These are phyloP conservation scores for Rhodeus uyekii DNA, from an alignment of 2,797 vertebrate genomes.

Conservation along the genomic window DNA sequence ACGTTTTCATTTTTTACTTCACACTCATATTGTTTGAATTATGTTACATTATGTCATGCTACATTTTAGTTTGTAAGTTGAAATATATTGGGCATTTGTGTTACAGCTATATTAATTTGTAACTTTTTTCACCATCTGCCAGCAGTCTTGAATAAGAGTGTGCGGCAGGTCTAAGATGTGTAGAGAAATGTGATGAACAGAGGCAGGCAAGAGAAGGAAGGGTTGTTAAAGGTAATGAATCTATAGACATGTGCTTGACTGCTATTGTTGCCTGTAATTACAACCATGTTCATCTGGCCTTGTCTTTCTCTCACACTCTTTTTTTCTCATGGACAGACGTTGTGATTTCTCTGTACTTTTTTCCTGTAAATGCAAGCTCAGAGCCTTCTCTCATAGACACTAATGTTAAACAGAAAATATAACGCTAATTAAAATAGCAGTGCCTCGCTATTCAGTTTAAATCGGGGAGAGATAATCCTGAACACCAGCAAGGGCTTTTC, in stretches of 20 bases:
- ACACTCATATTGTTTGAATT: too few species aligned
- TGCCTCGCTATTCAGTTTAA: conserved; percentile 80
- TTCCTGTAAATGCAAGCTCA: conserved; percentile 72
- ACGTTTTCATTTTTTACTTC: background rate
- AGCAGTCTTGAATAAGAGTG: background rate
- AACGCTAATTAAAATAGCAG: conserved; percentile 88
- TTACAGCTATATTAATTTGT: background rate
- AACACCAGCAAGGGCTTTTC: conserved; percentile 50
- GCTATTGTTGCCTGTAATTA: conserved; percentile 86
- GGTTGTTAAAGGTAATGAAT: conserved; percentile 87
- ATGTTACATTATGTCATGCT: too few species aligned
- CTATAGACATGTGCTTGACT: conserved; percentile 65
- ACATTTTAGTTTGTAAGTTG: background rate
- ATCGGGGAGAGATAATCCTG: conserved; percentile 55
- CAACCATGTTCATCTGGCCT: conserved; percentile 75
- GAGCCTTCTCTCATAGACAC: conserved; percentile 73
- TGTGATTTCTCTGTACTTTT: conserved; percentile 71
- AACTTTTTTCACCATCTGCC: conserved; percentile 16
- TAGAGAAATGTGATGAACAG: conserved; percentile 49
- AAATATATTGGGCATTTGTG: background rate
- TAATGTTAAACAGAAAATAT: conserved; percentile 81
- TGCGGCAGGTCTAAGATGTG: background rate
- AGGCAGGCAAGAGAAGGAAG: conserved; percentile 46
- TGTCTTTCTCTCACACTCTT: conserved; percentile 20
- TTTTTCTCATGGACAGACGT: conserved; percentile 22